These are phyloP conservation scores for Zaprionus ghesquierei DNA, from an alignment of 1,140 invertebrate genomes.

Conservation along the genomic window DNA sequence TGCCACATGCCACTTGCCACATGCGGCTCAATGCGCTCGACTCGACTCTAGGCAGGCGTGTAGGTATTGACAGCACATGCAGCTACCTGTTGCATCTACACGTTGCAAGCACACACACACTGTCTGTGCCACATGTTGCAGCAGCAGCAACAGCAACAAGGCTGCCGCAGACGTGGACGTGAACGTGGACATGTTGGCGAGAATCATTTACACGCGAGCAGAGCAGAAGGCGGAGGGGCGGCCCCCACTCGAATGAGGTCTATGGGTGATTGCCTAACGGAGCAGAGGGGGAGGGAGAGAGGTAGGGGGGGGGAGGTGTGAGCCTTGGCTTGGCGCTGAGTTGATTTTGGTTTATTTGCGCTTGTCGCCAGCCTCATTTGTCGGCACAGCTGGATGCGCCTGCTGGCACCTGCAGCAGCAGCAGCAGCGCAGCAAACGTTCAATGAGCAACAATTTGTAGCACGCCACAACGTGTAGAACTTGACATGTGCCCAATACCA, in stretches of 20 bases:
- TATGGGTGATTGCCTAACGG: not conserved
- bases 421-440: constrained; percentile 29
- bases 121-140: constrained; percentile 39
- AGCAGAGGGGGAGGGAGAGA: not conserved
- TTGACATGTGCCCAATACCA: constrained; percentile 1
- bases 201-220: constrained; percentile 77
- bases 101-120: constrained; percentile 36
- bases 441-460: constrained; percentile 52
- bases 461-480: constrained; percentile 40
- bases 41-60: constrained; percentile 59
- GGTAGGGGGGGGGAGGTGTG: not conserved
- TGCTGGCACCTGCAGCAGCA: constrained; percentile 58
- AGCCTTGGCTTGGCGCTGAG: constrained; percentile 33
- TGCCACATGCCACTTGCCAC: constrained; percentile 34
- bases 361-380: constrained; percentile 77
- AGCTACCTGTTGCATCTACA: constrained; percentile 64
- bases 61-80: constrained; percentile 70
- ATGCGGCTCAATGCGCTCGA: constrained; percentile 34
- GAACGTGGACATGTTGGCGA: constrained; percentile 63
- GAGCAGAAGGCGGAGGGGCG: not conserved
- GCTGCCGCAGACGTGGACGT: constrained; percentile 17
- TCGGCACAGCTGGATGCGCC: constrained; percentile 76
- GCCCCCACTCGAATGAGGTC: not conserved
- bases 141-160: constrained; percentile 9
- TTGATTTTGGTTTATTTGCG: constrained; percentile 79